Evolutionary conservation across 2,797 vertebrate genomes (phyloP).

Genomic region (Pampus argenteus): DNA sequence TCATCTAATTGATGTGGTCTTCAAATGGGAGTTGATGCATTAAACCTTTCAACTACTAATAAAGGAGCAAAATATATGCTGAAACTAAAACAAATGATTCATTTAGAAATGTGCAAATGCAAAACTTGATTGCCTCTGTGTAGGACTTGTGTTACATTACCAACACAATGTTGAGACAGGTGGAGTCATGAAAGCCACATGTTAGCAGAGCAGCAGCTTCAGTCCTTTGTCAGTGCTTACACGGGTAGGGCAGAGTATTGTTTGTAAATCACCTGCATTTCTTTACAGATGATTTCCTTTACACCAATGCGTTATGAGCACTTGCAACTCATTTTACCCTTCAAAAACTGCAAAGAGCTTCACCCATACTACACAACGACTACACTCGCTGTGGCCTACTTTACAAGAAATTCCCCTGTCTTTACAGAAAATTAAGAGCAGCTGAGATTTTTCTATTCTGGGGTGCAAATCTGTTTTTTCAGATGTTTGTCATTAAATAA

Average conservation of each 20-base stretch:
- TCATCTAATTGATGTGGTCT: background rate
- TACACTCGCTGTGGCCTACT: slow-evolving; percentile 26
- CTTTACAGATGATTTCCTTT: background rate
- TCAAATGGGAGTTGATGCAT: background rate
- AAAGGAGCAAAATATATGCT: background rate
- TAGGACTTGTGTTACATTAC: too few relatives aligned
- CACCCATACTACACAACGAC: slow-evolving; percentile 6
- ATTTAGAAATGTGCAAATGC: background rate
- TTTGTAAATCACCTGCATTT: background rate
- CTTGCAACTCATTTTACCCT: slow-evolving; percentile 12
- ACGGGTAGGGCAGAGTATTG: too few relatives aligned
- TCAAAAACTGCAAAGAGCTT: slow-evolving; percentile 35
- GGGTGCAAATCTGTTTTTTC: slow-evolving; percentile 28
- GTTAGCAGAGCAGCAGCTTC: too few relatives aligned
- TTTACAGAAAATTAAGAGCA: slow-evolving; percentile 20
- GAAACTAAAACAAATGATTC: background rate
- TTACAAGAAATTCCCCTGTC: slow-evolving; percentile 14
- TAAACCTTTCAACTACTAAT: slow-evolving; percentile 4
- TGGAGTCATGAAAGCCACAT: too few relatives aligned
- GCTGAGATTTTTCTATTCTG: slow-evolving; percentile 7
- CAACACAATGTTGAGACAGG: too few relatives aligned
- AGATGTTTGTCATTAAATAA: slow-evolving; percentile 49
- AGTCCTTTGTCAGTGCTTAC: too few relatives aligned
- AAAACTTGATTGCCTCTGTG: background rate
- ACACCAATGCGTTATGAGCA: background rate